These are phyloP conservation scores for Papilio helenus DNA, from an alignment of 1,140 invertebrate species.

Conservation along the genomic window DNA sequence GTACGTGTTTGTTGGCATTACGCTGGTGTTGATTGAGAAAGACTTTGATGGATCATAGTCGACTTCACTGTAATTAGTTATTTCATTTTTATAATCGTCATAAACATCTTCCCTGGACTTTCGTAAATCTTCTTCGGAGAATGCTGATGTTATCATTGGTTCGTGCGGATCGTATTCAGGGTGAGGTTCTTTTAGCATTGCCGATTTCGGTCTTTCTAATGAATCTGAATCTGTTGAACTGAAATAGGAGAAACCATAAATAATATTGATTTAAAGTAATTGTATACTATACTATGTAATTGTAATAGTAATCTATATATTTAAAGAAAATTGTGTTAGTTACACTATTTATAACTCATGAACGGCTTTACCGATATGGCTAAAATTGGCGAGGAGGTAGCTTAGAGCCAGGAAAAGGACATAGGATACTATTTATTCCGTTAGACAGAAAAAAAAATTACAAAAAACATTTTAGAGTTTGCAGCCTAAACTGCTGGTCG, in stretches of 20 bases:
- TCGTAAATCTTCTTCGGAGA: slow-evolving; percentile 75
- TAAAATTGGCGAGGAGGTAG: too few species aligned
- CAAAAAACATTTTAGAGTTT: too few species aligned
- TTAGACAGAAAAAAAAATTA: too few species aligned
- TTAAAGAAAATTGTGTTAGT: too few species aligned
- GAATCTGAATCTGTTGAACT: slow-evolving; percentile 78
- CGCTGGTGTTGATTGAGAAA: slow-evolving; percentile 61
- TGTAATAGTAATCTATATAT: too few species aligned
- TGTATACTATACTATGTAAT: too few species aligned
- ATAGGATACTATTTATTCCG: too few species aligned
- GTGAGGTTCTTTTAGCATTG: slow-evolving; percentile 73
- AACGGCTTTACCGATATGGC: too few species aligned
- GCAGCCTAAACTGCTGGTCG: too few species aligned
- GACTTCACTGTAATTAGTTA: slow-evolving; percentile 54
- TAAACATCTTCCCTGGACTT: slow-evolving; percentile 74
- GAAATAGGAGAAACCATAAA: slow-evolving; percentile 43
- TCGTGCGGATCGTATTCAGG: slow-evolving; percentile 79
- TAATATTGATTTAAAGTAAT: not conserved
- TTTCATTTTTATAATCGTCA: slow-evolving; percentile 72
- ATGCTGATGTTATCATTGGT: slow-evolving; percentile 78
- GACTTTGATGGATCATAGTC: slow-evolving; percentile 64
- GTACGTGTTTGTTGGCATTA: slow-evolving; percentile 56
- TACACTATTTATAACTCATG: too few species aligned
- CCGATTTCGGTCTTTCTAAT: slow-evolving; percentile 74
- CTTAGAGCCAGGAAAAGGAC: too few species aligned